These are phyloP conservation scores for Leontocebus nigricollis DNA, from an alignment of 2,797 vertebrate species.

Conservation along the genomic window DNA sequence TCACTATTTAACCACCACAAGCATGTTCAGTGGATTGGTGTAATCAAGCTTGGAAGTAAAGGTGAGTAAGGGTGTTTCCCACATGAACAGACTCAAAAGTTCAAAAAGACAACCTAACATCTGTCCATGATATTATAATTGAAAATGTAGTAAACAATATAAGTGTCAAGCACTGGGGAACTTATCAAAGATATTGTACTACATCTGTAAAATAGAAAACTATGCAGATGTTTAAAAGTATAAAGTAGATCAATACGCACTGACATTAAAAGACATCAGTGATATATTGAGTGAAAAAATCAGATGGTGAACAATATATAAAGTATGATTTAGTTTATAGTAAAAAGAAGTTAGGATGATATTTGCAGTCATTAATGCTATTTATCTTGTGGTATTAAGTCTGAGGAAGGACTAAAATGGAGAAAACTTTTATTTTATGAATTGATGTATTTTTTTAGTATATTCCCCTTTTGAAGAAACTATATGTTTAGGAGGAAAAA, in stretches of 20 bases:
- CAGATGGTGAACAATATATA: background rate
- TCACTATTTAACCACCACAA: background rate
- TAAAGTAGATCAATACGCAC: background rate
- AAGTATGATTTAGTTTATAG: background rate
- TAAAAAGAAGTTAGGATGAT: background rate
- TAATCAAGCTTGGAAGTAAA: background rate
- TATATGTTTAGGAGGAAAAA: background rate
- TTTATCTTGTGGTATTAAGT: background rate
- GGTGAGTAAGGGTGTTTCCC: background rate
- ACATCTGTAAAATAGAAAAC: background rate
- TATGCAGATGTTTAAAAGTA: background rate
- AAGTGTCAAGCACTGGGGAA: background rate
- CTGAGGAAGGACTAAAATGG: background rate
- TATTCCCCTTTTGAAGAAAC: background rate
- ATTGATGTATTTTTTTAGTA: background rate
- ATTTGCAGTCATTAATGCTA: background rate
- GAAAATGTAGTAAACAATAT: background rate
- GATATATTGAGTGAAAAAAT: background rate
- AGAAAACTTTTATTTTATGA: background rate
- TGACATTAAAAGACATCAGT: background rate
- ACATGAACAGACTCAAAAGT: background rate
- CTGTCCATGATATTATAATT: background rate
- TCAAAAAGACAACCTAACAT: background rate
- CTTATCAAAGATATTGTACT: background rate
- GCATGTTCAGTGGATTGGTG: background rate